Evolutionary conservation across 2,797 vertebrate genomes (phyloP).

Genomic region (Sorex maritimensis): DNA sequence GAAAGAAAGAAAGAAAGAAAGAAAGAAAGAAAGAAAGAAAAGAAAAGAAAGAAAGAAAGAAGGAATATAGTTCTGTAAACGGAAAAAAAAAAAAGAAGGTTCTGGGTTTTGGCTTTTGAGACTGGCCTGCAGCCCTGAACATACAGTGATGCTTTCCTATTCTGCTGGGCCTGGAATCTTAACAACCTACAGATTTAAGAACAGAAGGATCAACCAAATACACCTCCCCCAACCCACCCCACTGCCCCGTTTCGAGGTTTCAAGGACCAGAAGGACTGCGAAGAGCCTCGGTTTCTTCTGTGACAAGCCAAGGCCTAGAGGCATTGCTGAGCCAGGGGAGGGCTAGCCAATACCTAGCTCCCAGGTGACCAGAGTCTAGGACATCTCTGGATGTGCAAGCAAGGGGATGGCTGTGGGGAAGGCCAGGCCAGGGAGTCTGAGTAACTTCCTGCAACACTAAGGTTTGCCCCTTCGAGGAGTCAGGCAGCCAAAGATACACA

Average conservation of each 20-base stretch:
- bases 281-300: not conserved
- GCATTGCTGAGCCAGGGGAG: not conserved
- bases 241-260: too few species aligned
- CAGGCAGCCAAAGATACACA: not conserved
- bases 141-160: not conserved
- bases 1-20: too few species aligned
- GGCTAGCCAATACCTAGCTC: not conserved
- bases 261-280: not conserved
- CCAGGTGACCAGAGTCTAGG: not conserved
- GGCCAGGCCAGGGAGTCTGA: not conserved
- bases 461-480: not conserved
- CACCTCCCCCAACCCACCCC: not conserved
- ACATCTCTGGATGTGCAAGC: not conserved
- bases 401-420: not conserved
- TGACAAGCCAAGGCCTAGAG: not conserved
- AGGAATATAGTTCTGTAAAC: too few species aligned
- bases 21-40: too few species aligned
- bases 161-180: slow-evolving; percentile 19
- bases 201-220: not conserved
- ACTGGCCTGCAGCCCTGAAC: not conserved
- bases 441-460: not conserved
- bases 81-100: too few species aligned
- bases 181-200: not conserved
- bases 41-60: too few species aligned
- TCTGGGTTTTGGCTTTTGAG: not conserved